Base-by-base conservation (phyloP, 2,797 vertebrate species). In the Typhlichthys subterraneus region DNA sequence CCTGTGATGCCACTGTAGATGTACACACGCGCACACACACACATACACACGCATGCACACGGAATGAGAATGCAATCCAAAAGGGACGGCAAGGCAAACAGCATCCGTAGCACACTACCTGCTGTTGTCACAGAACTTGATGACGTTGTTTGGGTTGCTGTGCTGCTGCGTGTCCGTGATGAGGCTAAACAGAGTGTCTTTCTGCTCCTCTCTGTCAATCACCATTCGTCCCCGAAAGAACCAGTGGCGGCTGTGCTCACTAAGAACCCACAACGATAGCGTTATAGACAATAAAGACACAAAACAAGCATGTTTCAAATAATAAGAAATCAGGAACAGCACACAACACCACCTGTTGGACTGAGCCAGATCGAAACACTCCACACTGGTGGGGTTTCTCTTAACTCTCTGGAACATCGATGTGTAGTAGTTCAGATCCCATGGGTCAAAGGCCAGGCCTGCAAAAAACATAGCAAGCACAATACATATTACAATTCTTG, bases 81-180 rank as follows among this genome's bases (percentile, higher is more conserved):
- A 29, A 42, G 38, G 38, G 38, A 42, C 8, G 9, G 38, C 7
- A 42, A 42, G 38, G 38, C 38, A 42, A 42, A 42, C 38, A 42
- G 5, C 12, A 48, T 49, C 4, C 3, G 5, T 10, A n/a, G 5
- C 12, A 14, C 38, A 76, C 63, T 5, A 97, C 96, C 96, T 98
- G 95, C 96, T 98, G 89, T 98, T 98, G 87, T 98, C 96, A 4
- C 90, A 95, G 91, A 98, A 98, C 86, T 96, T 95, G 89, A 98
- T 96, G 80, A 98, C 71, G 2, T 96, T 98, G 88, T 98, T 98
- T 59, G 90, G 92, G 80, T 97, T 97, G 69, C 95, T 97, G 66
- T 88, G 88, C 12, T 19, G 83, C 90, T 98, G 96, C 0, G 96
- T 98, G 64, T 89, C 92, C 94, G 97, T 96, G 73, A 98, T 94